These are phyloP conservation scores for Oscarella lobularis DNA, from an alignment of 37 sponge, comb jelly and placozoan species.

Conservation along the genomic window DNA sequence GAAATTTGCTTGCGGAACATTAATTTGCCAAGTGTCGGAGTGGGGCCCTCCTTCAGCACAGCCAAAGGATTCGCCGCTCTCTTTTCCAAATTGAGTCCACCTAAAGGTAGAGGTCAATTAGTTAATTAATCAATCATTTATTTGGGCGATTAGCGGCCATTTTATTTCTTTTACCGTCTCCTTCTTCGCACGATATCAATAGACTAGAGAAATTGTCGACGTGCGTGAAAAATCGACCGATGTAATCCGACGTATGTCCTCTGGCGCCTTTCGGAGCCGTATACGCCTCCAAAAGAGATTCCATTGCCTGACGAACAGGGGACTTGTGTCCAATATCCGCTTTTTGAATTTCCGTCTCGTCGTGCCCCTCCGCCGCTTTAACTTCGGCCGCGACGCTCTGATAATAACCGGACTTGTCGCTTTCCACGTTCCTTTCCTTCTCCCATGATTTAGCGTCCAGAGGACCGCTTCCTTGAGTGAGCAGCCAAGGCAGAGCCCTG, in stretches of 20 bases:
- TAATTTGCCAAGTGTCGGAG: constrained; percentile 41
- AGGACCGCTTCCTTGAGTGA: background rate
- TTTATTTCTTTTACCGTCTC: background rate
- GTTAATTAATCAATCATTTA: background rate
- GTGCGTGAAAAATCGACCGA: background rate
- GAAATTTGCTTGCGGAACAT: constrained; percentile 53
- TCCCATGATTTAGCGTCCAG: background rate
- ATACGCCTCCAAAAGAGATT: background rate
- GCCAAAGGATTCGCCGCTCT: constrained; percentile 24
- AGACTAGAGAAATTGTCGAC: background rate
- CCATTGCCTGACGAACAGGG: background rate
- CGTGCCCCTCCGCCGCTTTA: background rate
- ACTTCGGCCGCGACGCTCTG: background rate
- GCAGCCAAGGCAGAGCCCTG: background rate
- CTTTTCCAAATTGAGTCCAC: background rate
- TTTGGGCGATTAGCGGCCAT: background rate
- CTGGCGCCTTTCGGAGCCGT: background rate
- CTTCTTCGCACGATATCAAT: background rate
- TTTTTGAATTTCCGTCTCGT: background rate
- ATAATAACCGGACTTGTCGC: background rate
- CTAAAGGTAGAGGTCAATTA: no score
- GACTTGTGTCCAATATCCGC: background rate
- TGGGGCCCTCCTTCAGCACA: constrained; percentile 62
- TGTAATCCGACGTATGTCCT: background rate
- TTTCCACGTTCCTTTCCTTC: background rate